Conservation (phyloP, 2,113 vertebrate genomes). For the Pterocles orientalis region DNA sequence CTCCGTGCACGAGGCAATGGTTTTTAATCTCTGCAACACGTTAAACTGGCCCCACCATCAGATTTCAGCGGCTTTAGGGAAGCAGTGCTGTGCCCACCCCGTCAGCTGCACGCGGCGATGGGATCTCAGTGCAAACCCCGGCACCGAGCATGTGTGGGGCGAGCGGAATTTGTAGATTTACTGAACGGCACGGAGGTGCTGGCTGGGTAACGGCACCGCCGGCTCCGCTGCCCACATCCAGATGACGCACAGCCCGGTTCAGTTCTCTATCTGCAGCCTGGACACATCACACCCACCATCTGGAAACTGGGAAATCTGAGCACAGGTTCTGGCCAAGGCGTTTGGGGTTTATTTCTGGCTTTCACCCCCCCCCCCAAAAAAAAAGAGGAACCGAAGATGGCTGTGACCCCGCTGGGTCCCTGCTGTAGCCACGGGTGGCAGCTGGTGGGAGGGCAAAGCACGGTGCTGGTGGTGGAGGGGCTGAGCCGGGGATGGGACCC, state of each 20-base stretch:
- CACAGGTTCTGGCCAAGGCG: neutral
- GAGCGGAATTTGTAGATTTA: rapidly evolving
- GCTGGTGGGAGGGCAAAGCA: neutral
- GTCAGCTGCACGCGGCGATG: too few relatives aligned
- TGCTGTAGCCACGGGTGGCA: neutral
- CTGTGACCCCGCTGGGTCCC: neutral
- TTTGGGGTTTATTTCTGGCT: neutral
- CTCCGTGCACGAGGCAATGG: rapidly evolving
- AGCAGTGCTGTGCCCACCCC: too few relatives aligned
- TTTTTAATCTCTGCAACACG: rapidly evolving
- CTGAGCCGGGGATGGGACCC: neutral
- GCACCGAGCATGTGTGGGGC: neutral
- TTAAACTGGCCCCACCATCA: rapidly evolving
- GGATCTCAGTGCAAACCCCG: too few relatives aligned
- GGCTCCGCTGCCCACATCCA: neutral
- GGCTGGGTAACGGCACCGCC: rapidly evolving
- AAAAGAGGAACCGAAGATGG: too few relatives aligned
- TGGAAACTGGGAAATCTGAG: neutral
- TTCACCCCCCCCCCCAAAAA: neutral
- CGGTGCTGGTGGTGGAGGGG: neutral
- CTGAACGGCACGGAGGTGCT: neutral
- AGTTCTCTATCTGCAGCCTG: rapidly evolving
- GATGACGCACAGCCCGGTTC: rapidly evolving
- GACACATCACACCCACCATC: rapidly evolving
- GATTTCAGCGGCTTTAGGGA: neutral